A percentile compares a stretch with the other conserved stretches of the same genome.
phyloP scores from a whole-genome alignment of 2,797 vertebrate genomes.

The Corythornis leucogaster region DNA sequence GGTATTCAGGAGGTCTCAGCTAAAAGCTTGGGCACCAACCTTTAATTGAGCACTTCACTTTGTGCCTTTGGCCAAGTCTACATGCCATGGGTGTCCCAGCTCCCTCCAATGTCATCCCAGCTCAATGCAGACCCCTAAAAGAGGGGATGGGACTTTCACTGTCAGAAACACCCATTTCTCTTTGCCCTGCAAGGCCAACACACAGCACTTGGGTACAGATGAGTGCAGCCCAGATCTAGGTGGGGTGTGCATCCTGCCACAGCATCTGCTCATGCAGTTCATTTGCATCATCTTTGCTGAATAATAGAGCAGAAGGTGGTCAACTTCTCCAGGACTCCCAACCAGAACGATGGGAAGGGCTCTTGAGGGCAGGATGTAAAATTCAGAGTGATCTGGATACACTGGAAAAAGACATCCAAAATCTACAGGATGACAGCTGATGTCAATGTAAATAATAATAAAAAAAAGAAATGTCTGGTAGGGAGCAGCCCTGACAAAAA shows the following conservation, averaged over 20 bases:
- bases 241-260: not conserved
- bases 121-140: not conserved
- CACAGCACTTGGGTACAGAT: rapidly evolving
- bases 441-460: not conserved
- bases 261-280: not conserved
- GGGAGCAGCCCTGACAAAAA: slow-evolving; percentile 4
- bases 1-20: not conserved
- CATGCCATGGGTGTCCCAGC: not conserved
- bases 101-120: not conserved
- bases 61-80: not conserved
- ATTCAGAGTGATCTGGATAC: not conserved
- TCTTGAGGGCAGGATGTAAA: not conserved
- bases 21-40: not conserved
- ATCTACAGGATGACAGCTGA: rapidly evolving
- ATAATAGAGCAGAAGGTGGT: not conserved
- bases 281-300: not conserved
- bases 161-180: not conserved
- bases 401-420: not conserved
- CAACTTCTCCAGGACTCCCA: not conserved
- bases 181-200: not conserved
- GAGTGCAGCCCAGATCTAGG: not conserved
- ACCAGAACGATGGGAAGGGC: not conserved
- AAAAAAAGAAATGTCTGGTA: not conserved
- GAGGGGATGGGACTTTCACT: not conserved
- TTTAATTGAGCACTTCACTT: not conserved